phyloP scores from a whole-genome alignment of 2,113 vertebrate genomes.

The Python bivittatus region DNA sequence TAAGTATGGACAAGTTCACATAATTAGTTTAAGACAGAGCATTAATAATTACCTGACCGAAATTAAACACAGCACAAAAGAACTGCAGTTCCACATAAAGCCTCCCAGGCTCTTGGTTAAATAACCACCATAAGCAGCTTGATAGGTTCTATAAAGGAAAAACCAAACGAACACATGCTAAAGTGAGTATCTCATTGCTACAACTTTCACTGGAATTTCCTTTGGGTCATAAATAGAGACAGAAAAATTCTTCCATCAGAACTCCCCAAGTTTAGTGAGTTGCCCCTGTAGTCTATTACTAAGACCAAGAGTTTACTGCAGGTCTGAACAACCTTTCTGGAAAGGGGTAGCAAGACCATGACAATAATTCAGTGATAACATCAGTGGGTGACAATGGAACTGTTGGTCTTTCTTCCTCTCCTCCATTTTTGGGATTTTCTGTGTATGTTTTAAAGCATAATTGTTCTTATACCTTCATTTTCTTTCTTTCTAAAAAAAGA shows the following conservation, averaged over 20 bases:
- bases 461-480: background rate
- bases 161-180: background rate
- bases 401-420: background rate
- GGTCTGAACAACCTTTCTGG: background rate
- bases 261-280: background rate
- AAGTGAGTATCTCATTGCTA: background rate
- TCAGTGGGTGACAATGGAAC: background rate
- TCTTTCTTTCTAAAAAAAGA: background rate
- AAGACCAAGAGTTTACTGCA: background rate
- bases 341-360: background rate
- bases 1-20: background rate
- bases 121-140: conserved; percentile 93
- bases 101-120: conserved; percentile 84
- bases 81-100: conserved; percentile 95
- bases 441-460: background rate
- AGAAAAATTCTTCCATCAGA: background rate
- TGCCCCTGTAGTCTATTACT: background rate
- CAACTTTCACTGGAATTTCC: background rate
- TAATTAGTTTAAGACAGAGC: background rate
- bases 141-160: conserved; percentile 85
- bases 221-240: background rate
- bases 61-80: conserved; percentile 94
- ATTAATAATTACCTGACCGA: conserved; percentile 86
- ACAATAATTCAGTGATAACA: background rate
- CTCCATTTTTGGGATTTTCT: background rate